Conservation (phyloP, 1,140 invertebrate genomes). For the Chionoecetes opilio region DNA sequence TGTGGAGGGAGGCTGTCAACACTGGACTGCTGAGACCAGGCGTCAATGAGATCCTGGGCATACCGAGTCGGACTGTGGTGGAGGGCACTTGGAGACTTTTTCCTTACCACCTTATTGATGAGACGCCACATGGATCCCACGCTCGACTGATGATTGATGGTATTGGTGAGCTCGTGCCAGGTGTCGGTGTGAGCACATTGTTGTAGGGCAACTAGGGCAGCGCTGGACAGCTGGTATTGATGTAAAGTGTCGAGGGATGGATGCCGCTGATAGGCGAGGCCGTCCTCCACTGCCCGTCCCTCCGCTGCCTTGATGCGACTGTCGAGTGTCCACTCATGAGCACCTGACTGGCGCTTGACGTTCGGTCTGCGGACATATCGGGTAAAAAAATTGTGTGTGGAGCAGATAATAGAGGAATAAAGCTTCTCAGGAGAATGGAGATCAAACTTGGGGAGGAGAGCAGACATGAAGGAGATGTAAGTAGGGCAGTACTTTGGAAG, state of each 20-base stretch:
- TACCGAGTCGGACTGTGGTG: slow-evolving; percentile 13
- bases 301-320: not conserved
- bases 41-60: not conserved
- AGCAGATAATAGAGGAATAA: no score
- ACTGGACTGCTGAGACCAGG: no score
- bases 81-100: slow-evolving; percentile 2
- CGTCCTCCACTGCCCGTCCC: not conserved
- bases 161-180: slow-evolving; percentile 42
- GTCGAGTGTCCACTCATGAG: not conserved
- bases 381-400: no score
- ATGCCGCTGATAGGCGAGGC: no score
- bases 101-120: slow-evolving; percentile 50
- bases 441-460: not conserved
- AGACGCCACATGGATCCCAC: slow-evolving; percentile 51
- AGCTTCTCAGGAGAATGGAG: no score
- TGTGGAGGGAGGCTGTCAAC: not conserved
- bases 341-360: no score
- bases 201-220: no score
- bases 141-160: slow-evolving; percentile 21
- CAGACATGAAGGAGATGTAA: not conserved
- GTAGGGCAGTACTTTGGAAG: not conserved
- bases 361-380: no score
- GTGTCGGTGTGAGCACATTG: not conserved
- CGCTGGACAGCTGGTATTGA: no score
- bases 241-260: no score